phyloP scores from a whole-genome alignment of 2,797 vertebrate species.

The Esox masquinongy region DNA sequence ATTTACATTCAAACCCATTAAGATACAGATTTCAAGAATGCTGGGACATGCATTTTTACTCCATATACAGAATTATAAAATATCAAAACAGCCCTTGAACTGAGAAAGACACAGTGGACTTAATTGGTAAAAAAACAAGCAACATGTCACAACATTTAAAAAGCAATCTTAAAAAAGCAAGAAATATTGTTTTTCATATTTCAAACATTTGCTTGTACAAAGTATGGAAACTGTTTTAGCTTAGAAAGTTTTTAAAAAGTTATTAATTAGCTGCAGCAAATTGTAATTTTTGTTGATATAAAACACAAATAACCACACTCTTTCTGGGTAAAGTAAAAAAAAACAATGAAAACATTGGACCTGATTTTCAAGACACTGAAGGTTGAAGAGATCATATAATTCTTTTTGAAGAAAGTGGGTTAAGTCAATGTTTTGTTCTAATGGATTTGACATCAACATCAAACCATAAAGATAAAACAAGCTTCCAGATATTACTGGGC shows the following conservation, averaged over 20 bases:
- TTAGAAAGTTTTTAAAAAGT: slow-evolving; percentile 55
- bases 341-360: slow-evolving; percentile 42
- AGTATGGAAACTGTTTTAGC: slow-evolving; percentile 47
- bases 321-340: slow-evolving; percentile 43
- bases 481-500: slow-evolving; percentile 65
- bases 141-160: slow-evolving; percentile 53
- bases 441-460: slow-evolving; percentile 50
- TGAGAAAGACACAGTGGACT: slow-evolving; percentile 70
- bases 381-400: slow-evolving; percentile 57
- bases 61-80: slow-evolving; percentile 69
- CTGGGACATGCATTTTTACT: slow-evolving; percentile 73
- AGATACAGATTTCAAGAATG: slow-evolving; percentile 72
- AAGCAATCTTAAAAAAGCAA: slow-evolving; percentile 58
- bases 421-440: slow-evolving; percentile 46
- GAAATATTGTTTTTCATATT: slow-evolving; percentile 16
- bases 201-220: slow-evolving; percentile 51
- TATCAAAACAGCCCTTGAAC: slow-evolving; percentile 70
- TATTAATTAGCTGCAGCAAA: slow-evolving; percentile 58
- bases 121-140: slow-evolving; percentile 50
- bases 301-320: slow-evolving; percentile 70
- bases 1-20: slow-evolving; percentile 75
- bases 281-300: slow-evolving; percentile 62
- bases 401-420: slow-evolving; percentile 43
- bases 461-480: slow-evolving; percentile 36
- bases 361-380: slow-evolving; percentile 74